Base-by-base conservation (phyloP, 2,797 vertebrate species). In the Acanthopagrus latus region DNA sequence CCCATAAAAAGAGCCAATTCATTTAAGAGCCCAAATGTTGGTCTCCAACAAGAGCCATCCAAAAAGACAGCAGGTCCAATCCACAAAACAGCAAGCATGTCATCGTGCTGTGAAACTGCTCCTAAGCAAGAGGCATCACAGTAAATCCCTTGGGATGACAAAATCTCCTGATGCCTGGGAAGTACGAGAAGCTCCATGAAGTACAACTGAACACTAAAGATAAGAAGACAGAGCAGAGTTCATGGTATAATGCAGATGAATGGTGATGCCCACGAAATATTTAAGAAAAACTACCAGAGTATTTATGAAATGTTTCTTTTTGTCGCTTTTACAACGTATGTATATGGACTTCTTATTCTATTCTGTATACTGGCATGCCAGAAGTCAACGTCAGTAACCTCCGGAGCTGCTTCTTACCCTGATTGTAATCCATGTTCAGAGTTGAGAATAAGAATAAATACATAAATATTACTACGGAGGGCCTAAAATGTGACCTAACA, bases 401-500 rank as follows among this genome's bases (percentile, higher is more conserved):
- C 68, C 16, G 43, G 38, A 71, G 55, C 72, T 70, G 47, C 29
- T 47, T 44, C 70, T 75, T 63, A 18, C 65, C 75, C 41, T 52
- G 82, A 88, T 81, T 80, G 63, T 74, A 76, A 77, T 81, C 78
- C 69, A 51, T 82, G 81, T 82, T 86, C 72, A 68, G 51, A 82
- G 80, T 83, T 85, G 73, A 84, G 51, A 73, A 83, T 77, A 89
- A 69, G 70, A 85, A 90, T 78, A 89, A 82, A 86, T 83, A 62
- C 85, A 86, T 83, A 79, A 71, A 74, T 82, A 88, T 85, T 83
- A 84, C 84, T 80, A 86, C 58, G 69, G 77, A 78, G 85, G 73
- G 64, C 65, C 55, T 51, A 60, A 80, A 81, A 62, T 57, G 70
- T 88, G 79, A 84, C 82, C 80, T 78, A 16, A 67, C 47, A 21